Evolutionary conservation across 1,140 invertebrate species (phyloP), one percentile per base, ranked within the genome.

Genomic region (Magallana gigas): DNA sequence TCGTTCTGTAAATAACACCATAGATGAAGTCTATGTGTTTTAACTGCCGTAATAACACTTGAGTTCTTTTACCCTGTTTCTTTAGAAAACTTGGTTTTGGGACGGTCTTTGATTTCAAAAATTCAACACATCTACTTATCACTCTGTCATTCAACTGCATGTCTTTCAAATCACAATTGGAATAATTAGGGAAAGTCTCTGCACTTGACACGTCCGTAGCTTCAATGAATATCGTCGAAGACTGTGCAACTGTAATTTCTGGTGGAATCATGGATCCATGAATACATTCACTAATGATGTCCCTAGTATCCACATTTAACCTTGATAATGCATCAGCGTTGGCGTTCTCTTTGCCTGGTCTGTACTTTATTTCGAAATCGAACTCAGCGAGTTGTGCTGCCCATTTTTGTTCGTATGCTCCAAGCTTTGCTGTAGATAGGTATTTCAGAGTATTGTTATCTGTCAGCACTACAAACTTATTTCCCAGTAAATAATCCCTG

Each of bases 361-460:
- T 58, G 62, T 87, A 89, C 48, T 88, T 82, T 9, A 90, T 87
- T 5, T 57, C 59, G 80, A 90, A 90, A 18, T 87, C 80, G 36
- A 90, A 89, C 14, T 85, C 58, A 23, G 87, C 89, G n/a, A 90
- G 57, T 82, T 89, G 71, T 29, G 87, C 56, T 6, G 81, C 83
- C 89, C 90, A 91, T 18, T 87, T 18, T 81, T 84, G 71, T 82
- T 88, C 87, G 23, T 62, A 76, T 5, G 90, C 90, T 80, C 84
- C 88, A 56, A 90, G 83, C 57, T 91, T 91, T 1, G 86, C 85
- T 59, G 81, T 56, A 29, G 88, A 57, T 6, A 91, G 9, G 85
- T 90, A 87, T 80, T 83, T 68, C 18, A 88, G 56, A 12, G 87
- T 85, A 85, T 90, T 89, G 83, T 90, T 91, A 16, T 91, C 89